A percentile compares a stretch with the other conserved stretches of the same genome.
Conservation (phyloP, 2,113 vertebrate species). For the Halichoeres trimaculatus region DNA sequence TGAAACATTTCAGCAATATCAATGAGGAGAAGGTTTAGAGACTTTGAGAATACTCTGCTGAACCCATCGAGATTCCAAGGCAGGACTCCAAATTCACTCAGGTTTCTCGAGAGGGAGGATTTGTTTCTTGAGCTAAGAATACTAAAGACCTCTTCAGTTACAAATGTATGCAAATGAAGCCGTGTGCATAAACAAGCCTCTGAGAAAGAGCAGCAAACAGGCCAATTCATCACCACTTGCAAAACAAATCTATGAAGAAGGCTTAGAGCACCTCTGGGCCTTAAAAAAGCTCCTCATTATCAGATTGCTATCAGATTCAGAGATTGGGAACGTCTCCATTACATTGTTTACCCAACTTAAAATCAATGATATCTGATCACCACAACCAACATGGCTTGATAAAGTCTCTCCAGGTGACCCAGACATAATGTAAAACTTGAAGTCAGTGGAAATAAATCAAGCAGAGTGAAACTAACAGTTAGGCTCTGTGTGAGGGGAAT, state of each 20-base stretch:
- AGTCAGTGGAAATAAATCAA: not conserved
- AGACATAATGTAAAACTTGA: not conserved
- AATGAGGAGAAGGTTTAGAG: not conserved
- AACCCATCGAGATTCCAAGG: not conserved
- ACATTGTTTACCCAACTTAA: not conserved
- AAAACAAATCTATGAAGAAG: not conserved
- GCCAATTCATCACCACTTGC: slow-evolving; percentile 3
- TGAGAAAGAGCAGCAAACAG: slow-evolving; percentile 10
- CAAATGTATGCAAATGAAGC: slow-evolving; percentile 31
- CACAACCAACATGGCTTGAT: not conserved
- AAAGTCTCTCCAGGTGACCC: not conserved
- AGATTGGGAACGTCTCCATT: not conserved
- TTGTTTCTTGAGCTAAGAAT: not conserved
- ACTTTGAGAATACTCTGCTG: not conserved
- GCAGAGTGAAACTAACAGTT: not conserved
- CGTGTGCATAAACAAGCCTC: not conserved
- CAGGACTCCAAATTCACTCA: not conserved
- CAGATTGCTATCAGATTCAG: not conserved
- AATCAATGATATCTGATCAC: not conserved
- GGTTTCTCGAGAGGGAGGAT: not conserved
- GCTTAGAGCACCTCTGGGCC: not conserved
- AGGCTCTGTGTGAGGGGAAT: not conserved
- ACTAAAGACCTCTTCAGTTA: not conserved
- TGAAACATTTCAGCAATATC: not conserved
- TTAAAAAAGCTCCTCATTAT: not conserved